These are phyloP conservation scores for Drosophila elegans DNA, from an alignment of 1,140 invertebrate species.

Conservation along the genomic window DNA sequence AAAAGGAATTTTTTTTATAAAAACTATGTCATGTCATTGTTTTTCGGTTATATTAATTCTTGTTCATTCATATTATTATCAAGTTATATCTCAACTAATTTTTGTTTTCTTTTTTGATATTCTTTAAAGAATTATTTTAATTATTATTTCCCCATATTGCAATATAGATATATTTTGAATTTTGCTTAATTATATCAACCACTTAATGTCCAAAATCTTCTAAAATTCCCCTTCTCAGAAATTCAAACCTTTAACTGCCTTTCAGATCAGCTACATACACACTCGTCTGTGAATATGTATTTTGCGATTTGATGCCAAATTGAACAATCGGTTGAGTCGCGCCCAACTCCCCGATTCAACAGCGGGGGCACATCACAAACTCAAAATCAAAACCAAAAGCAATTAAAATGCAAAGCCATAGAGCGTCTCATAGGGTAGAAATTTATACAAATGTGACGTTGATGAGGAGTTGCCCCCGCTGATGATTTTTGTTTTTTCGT, in stretches of 20 bases:
- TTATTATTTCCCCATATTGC: too few species aligned
- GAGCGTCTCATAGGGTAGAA: conserved; percentile 38
- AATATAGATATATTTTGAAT: background rate
- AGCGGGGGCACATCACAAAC: conserved; percentile 58
- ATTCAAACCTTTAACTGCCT: conserved; percentile 9
- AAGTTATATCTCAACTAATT: too few species aligned
- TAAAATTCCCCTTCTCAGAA: conserved; percentile 6
- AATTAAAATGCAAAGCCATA: conserved; percentile 81
- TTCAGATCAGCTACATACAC: background rate
- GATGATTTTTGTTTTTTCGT: conserved; percentile 35
- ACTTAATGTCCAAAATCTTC: conserved; percentile 5
- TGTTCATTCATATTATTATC: too few species aligned
- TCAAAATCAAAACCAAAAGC: conserved; percentile 75
- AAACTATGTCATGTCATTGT: too few species aligned
- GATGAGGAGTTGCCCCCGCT: conserved; percentile 53
- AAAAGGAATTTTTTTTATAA: background rate
- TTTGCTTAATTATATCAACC: background rate
- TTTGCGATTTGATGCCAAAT: conserved; percentile 24
- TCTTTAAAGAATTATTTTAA: too few species aligned
- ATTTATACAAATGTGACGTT: conserved; percentile 50
- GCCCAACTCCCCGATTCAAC: conserved; percentile 44
- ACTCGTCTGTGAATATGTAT: background rate
- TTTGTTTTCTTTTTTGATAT: too few species aligned
- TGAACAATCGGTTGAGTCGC: conserved; percentile 30
- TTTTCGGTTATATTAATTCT: too few species aligned